Conservation (phyloP, 2,888 invertebrate species). For the Chloromyia formosa region DNA sequence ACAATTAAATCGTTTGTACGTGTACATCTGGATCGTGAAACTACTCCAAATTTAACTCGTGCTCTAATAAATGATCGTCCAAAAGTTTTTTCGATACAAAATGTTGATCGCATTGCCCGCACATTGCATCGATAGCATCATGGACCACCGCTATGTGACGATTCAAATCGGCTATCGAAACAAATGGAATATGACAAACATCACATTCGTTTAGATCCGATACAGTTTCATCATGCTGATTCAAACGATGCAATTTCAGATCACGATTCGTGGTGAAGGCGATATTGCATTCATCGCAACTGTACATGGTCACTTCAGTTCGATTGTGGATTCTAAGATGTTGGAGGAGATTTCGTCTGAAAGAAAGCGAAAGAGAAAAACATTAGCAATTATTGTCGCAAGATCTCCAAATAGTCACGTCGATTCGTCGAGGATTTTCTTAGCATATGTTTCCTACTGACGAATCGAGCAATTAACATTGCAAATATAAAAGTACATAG, state of each 20-base stretch:
- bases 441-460: too few species aligned
- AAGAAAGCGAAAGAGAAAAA: constrained; percentile 39
- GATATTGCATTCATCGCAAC: constrained; percentile 53
- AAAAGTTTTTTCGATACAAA: constrained; percentile 53
- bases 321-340: constrained; percentile 53
- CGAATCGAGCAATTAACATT: too few species aligned
- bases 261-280: constrained; percentile 53
- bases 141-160: constrained; percentile 52
- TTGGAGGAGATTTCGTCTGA: constrained; percentile 52
- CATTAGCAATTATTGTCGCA: too few species aligned
- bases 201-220: constrained; percentile 53
- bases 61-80: constrained; percentile 53
- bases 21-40: too few species aligned
- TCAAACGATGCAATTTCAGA: constrained; percentile 52
- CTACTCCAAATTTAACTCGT: constrained; percentile 48
- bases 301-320: constrained; percentile 49
- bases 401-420: background rate
- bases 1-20: too few species aligned
- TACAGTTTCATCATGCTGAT: constrained; percentile 53
- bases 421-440: too few species aligned
- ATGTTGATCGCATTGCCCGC: constrained; percentile 51
- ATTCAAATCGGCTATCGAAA: constrained; percentile 52
- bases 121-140: constrained; percentile 52
- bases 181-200: constrained; percentile 53
- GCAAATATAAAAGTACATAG: too few species aligned